phyloP scores from a whole-genome alignment of 2,113 vertebrate species.

The Spea bombifrons region DNA sequence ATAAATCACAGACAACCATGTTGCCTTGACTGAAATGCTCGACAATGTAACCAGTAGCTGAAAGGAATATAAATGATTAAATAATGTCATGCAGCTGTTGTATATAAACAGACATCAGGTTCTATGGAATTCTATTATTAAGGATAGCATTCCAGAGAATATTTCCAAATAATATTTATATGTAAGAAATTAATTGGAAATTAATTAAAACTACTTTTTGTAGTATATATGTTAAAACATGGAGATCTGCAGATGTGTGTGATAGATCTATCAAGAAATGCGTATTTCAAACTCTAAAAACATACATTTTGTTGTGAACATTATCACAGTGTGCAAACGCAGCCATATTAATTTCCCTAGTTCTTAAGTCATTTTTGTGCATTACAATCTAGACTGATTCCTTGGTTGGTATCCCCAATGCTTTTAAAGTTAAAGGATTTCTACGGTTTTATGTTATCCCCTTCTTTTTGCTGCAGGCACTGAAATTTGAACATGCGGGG shows the following conservation, averaged over 20 bases:
- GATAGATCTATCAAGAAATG: conserved; percentile 62
- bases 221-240: background rate
- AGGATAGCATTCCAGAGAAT: background rate
- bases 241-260: conserved; percentile 62
- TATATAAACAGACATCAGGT: background rate
- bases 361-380: conserved; percentile 79
- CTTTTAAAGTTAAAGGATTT: conserved; percentile 84
- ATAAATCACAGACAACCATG: too few species aligned
- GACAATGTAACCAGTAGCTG: too few species aligned
- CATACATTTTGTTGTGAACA: conserved; percentile 74
- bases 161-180: background rate
- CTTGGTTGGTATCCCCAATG: conserved; percentile 76
- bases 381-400: conserved; percentile 82
- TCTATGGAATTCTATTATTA: background rate
- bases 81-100: too few species aligned
- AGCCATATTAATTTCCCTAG: conserved; percentile 80
- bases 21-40: too few species aligned
- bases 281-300: conserved; percentile 72
- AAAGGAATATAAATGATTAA: too few species aligned
- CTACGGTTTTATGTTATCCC: conserved; percentile 75
- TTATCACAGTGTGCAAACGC: conserved; percentile 80
- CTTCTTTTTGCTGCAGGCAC: conserved; percentile 81
- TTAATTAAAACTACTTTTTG: background rate
- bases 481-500: conserved; percentile 77
- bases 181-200: background rate